A percentile compares a stretch with the other conserved stretches of the same genome.
These are phyloP conservation scores for Cosmia trapezina DNA, from an alignment of 2,888 invertebrate species.

Conservation along the genomic window DNA sequence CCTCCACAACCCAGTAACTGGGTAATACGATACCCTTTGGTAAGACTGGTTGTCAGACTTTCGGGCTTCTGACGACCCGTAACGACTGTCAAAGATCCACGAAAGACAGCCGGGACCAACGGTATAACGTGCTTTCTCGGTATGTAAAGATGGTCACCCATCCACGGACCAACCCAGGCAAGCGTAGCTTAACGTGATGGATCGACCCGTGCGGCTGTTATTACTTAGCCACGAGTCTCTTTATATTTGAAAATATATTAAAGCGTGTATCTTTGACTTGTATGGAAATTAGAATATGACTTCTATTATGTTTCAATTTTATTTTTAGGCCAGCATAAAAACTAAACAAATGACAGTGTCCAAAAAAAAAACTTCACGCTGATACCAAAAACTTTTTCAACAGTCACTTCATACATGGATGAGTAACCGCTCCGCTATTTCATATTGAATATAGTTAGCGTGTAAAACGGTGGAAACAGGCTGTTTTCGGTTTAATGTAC, in stretches of 20 bases:
- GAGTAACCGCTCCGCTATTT: constrained; percentile 55
- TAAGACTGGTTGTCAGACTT: too few species aligned
- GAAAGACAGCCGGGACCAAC: too few species aligned
- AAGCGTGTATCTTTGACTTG: not conserved
- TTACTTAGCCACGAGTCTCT: too few species aligned
- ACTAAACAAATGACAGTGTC: not conserved
- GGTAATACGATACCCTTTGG: too few species aligned
- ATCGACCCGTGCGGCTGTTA: too few species aligned
- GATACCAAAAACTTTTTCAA: constrained; percentile 36
- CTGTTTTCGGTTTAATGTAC: constrained; percentile 75
- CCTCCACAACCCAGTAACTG: too few species aligned
- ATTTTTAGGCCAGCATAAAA: not conserved
- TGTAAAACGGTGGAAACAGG: constrained; percentile 77
- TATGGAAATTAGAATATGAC: not conserved
- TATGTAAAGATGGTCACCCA: too few species aligned
- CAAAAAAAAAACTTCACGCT: not conserved
- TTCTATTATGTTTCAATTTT: not conserved
- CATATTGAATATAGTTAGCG: constrained; percentile 71
- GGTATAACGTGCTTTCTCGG: too few species aligned
- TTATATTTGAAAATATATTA: not conserved
- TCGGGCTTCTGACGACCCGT: too few species aligned
- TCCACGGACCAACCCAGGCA: too few species aligned
- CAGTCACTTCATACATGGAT: constrained; percentile 61
- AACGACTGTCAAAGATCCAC: too few species aligned
- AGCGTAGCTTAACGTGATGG: too few species aligned